These are phyloP conservation scores for Labeo rohita DNA, from an alignment of 2,113 vertebrate species.

Conservation along the genomic window DNA sequence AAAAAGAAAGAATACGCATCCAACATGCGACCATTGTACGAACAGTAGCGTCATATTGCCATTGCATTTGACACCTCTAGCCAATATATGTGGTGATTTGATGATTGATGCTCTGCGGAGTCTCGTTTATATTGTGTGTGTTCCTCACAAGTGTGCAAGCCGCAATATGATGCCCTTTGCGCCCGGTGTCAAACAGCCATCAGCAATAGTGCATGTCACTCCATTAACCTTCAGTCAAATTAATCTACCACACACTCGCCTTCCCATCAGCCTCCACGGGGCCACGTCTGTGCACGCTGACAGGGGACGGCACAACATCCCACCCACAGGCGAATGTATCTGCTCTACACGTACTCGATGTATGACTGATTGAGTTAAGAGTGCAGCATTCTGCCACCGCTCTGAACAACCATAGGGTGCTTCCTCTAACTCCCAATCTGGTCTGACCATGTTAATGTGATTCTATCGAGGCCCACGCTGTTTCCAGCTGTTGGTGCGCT, in stretches of 20 bases:
- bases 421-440: constrained; percentile 55
- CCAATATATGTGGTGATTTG: constrained; percentile 59
- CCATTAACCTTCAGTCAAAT: constrained; percentile 60
- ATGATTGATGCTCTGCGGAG: constrained; percentile 56
- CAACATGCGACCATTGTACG: constrained; percentile 55
- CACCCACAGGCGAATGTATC: constrained; percentile 42
- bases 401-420: constrained; percentile 51
- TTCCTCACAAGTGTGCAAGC: constrained; percentile 14
- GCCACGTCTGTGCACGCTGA: constrained; percentile 46
- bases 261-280: constrained; percentile 46
- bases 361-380: constrained; percentile 51
- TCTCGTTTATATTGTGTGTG: constrained; percentile 25
- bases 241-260: constrained; percentile 37
- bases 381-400: constrained; percentile 38
- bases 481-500: constrained; percentile 58
- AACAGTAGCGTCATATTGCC: constrained; percentile 65
- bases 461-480: constrained; percentile 55
- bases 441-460: constrained; percentile 55
- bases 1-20: constrained; percentile 51
- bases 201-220: constrained; percentile 48
- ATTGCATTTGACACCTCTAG: constrained; percentile 64
- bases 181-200: constrained; percentile 54
- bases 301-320: constrained; percentile 46
- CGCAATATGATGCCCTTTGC: constrained; percentile 43
- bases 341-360: constrained; percentile 16